These are phyloP conservation scores for Fragum fragum DNA, from an alignment of 2,888 invertebrate species.

Conservation along the genomic window DNA sequence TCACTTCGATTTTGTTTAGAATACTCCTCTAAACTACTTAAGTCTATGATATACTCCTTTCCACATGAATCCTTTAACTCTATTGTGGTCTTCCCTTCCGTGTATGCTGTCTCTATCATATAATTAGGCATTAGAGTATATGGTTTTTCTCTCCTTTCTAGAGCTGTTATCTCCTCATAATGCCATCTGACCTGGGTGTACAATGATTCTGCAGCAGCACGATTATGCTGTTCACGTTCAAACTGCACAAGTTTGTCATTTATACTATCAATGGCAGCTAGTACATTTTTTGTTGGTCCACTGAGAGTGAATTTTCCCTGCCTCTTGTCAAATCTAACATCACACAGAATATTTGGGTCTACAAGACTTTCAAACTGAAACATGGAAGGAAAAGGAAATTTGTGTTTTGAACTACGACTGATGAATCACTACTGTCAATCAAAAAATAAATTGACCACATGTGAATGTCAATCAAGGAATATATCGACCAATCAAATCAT, in stretches of 20 bases:
- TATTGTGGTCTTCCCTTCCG: slow-evolving; percentile 41
- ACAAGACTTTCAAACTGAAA: slow-evolving; percentile 56
- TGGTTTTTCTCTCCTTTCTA: slow-evolving; percentile 45
- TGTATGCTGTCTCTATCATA: slow-evolving; percentile 61
- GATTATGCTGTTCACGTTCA: slow-evolving; percentile 44
- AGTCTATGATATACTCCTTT: slow-evolving; percentile 59
- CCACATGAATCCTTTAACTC: slow-evolving; percentile 44
- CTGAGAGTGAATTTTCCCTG: slow-evolving; percentile 52
- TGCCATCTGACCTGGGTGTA: slow-evolving; percentile 57
- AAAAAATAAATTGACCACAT: no score
- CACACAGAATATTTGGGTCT: slow-evolving; percentile 52
- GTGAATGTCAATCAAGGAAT: no score
- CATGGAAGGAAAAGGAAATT: no score
- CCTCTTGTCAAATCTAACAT: slow-evolving; percentile 60
- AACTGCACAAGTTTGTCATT: slow-evolving; percentile 51
- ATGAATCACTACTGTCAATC: no score
- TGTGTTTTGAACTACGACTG: no score
- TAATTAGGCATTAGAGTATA: slow-evolving; percentile 52
- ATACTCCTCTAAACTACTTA: slow-evolving; percentile 55
- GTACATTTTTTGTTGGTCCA: slow-evolving; percentile 55
- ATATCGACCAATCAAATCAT: no score
- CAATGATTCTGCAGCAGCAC: slow-evolving; percentile 49
- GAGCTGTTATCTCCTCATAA: slow-evolving; percentile 45
- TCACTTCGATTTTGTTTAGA: slow-evolving; percentile 56
- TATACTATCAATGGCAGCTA: slow-evolving; percentile 52